Evolutionary conservation across 2,113 vertebrate genomes (phyloP).

Genomic region (Gallinago paraguaiae): DNA sequence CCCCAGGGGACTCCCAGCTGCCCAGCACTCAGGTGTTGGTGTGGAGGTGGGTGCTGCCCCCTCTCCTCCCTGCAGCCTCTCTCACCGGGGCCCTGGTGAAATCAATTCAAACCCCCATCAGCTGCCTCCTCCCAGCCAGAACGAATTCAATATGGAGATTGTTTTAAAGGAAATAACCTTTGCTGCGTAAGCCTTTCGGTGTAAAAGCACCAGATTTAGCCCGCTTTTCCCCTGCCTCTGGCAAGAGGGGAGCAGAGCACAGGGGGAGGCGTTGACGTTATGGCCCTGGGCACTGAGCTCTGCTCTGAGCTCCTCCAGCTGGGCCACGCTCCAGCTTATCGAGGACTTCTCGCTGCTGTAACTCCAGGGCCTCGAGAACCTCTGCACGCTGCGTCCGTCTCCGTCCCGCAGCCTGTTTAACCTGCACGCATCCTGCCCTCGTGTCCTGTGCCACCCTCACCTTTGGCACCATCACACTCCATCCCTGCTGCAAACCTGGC

Average conservation of each 20-base stretch:
- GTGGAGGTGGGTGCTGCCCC: neutral
- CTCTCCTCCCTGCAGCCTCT: neutral
- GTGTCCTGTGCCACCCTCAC: neutral
- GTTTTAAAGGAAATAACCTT: neutral
- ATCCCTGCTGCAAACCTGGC: accelerated
- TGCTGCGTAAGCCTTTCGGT: too few relatives aligned
- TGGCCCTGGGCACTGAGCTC: accelerated
- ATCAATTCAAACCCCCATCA: accelerated
- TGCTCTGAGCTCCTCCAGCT: neutral
- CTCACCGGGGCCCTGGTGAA: accelerated
- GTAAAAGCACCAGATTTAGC: neutral
- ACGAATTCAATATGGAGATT: accelerated
- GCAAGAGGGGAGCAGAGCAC: neutral
- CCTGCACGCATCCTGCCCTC: accelerated
- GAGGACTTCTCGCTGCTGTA: neutral
- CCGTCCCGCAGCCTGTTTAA: neutral
- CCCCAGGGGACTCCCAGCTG: accelerated
- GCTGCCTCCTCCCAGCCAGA: neutral
- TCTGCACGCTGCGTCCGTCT: accelerated
- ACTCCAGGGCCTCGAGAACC: neutral
- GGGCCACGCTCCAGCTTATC: neutral
- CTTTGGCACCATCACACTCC: neutral
- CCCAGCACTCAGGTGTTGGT: neutral
- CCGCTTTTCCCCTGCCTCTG: neutral
- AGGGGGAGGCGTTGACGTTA: accelerated